Base-by-base conservation (phyloP, 2,888 invertebrate genomes). In the Mythimna lalbum region DNA sequence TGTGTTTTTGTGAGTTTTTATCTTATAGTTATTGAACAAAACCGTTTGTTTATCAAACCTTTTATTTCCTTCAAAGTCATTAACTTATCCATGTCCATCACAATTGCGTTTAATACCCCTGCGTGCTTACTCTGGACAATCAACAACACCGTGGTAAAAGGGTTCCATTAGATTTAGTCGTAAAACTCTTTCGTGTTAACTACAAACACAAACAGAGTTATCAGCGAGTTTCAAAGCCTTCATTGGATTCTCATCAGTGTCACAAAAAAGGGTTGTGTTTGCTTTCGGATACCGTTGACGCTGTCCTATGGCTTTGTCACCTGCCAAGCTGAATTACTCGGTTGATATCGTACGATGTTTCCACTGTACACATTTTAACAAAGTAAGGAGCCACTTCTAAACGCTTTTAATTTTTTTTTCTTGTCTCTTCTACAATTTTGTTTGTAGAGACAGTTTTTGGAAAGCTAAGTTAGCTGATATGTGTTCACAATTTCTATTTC, bases 181-280 rank as follows among this genome's bases (percentile, higher is more conserved):
- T 84, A 84, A 87, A 86, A 78, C 68, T 82, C 52, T 81, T 84
- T 73, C 77, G 65, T 83, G 86, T 86, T 81, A 85, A 86, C 72
- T 76, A 84, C 65, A 65, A 82, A 85, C 85, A 87, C 88, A 90
- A 87, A 82, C 79, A 66, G 43, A 70, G 64, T 89, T 90, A 90
- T 90, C 90, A 80, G 76, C 69, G 73, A 75, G 78, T 84, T 87
- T 84, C 77, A 81, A 85, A 87, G 84, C 82, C 86, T 81, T 82
- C 74, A 69, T 85, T 73, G 49, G 70, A 63, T 57, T 75, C 70
- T 55, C 76, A 73, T 64, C 62, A 64, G 50, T 61, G 65, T 64
- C 62, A 87, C 81, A 85, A 87, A 89, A 89, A 89, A 87, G 80
- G 86, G 83, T 83, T 80, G 65, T 87, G 85, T 89, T 89, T 86